Evolutionary conservation across 2,797 vertebrate genomes (phyloP).

Genomic region (Arvicola amphibius): DNA sequence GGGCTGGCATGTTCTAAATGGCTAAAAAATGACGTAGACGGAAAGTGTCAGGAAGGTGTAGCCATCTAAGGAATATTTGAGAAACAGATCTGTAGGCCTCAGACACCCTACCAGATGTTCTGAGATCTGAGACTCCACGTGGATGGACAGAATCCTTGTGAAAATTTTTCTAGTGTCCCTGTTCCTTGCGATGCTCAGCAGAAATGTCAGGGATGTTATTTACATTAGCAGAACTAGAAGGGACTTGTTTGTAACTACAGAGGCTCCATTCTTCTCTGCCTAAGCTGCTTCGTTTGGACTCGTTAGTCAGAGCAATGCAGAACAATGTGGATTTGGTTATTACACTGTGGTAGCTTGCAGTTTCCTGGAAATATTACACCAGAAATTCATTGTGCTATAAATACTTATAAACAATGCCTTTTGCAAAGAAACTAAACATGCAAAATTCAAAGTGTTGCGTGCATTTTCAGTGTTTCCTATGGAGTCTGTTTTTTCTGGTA

Average conservation of each 20-base stretch:
- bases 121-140: not conserved
- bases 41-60: not conserved
- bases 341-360: not conserved
- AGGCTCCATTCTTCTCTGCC: not conserved
- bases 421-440: slow-evolving; percentile 42
- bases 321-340: slow-evolving; percentile 46
- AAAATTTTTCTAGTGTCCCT: not conserved
- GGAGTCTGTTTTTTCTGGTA: not conserved
- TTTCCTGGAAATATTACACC: slow-evolving; percentile 66
- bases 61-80: not conserved
- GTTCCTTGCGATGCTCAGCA: not conserved
- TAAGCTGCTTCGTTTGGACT: not conserved
- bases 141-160: not conserved
- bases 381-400: slow-evolving; percentile 70
- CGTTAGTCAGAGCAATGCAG: not conserved
- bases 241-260: not conserved
- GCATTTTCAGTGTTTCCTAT: not conserved
- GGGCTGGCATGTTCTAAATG: not conserved
- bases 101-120: not conserved
- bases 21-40: not conserved
- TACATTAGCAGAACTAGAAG: not conserved
- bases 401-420: slow-evolving; percentile 64
- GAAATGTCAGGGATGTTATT: not conserved
- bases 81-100: not conserved
- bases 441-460: not conserved